A percentile compares a stretch with the other conserved stretches of the same genome.
Evolutionary conservation across 2,113 vertebrate species (phyloP).

Genomic region (Pavo muticus): DNA sequence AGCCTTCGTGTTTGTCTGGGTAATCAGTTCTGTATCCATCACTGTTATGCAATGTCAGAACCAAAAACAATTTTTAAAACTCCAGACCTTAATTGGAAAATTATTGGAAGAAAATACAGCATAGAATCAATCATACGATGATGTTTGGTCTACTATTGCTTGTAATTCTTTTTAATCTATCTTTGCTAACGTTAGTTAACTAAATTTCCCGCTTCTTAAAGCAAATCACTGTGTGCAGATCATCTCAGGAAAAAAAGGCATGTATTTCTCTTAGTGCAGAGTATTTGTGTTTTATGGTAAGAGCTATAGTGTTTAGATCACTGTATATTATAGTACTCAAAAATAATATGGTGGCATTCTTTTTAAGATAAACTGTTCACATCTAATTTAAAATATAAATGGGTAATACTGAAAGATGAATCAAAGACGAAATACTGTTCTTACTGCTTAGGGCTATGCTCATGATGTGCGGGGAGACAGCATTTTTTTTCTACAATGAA

Average conservation of each 20-base stretch:
- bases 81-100: conserved; percentile 4
- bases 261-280: conserved; percentile 1
- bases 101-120: background rate
- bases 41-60: background rate
- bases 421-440: background rate
- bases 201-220: background rate
- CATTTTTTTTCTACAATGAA: background rate
- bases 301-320: background rate
- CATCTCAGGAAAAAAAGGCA: background rate
- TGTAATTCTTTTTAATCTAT: background rate
- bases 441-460: background rate
- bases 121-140: background rate
- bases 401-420: background rate
- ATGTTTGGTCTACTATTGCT: background rate
- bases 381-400: background rate
- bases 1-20: background rate
- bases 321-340: conserved; percentile 5
- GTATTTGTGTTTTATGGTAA: conserved; percentile 7
- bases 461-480: background rate
- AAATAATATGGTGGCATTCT: conserved; percentile 33
- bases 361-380: background rate
- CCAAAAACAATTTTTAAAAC: background rate
- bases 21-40: background rate
- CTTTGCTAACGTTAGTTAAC: background rate
- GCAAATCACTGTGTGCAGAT: background rate